Evolutionary conservation across 2,113 vertebrate species (phyloP).

Genomic region (Lichenostomus cassidix): DNA sequence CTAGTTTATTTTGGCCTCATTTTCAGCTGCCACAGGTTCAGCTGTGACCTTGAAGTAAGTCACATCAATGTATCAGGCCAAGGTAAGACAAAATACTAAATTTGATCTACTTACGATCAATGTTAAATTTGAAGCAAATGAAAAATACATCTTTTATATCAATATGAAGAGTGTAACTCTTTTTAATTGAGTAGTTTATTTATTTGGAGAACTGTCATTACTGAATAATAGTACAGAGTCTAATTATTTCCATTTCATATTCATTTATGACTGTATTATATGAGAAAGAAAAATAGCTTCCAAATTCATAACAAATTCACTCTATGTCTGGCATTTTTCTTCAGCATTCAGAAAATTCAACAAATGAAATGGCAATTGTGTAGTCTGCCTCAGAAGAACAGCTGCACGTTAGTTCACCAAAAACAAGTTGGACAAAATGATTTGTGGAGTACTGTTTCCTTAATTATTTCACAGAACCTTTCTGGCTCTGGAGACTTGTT

Average conservation of each 20-base stretch:
- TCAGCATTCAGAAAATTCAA: not conserved
- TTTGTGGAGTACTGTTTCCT: conserved; percentile 48
- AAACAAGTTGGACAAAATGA: conserved; percentile 18
- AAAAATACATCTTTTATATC: not conserved
- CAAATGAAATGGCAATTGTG: not conserved
- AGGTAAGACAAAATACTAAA: not conserved
- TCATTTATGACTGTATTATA: not conserved
- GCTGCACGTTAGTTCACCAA: conserved; percentile 2
- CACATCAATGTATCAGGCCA: not conserved
- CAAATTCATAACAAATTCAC: not conserved
- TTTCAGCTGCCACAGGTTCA: not conserved
- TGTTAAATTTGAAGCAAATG: not conserved
- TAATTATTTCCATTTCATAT: not conserved
- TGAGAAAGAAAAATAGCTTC: not conserved
- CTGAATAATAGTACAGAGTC: not conserved
- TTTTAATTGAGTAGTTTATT: not conserved
- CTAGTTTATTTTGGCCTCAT: not conserved
- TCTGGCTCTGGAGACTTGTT: conserved; percentile 14
- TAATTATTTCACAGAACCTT: conserved; percentile 41
- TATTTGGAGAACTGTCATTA: not conserved
- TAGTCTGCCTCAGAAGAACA: conserved; percentile 38
- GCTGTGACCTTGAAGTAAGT: not conserved
- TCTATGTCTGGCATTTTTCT: not conserved
- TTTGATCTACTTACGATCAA: not conserved
- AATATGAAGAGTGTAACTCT: not conserved